Evolutionary conservation across 2,797 vertebrate species (phyloP).

Genomic region (Chiroxiphia lanceolata): DNA sequence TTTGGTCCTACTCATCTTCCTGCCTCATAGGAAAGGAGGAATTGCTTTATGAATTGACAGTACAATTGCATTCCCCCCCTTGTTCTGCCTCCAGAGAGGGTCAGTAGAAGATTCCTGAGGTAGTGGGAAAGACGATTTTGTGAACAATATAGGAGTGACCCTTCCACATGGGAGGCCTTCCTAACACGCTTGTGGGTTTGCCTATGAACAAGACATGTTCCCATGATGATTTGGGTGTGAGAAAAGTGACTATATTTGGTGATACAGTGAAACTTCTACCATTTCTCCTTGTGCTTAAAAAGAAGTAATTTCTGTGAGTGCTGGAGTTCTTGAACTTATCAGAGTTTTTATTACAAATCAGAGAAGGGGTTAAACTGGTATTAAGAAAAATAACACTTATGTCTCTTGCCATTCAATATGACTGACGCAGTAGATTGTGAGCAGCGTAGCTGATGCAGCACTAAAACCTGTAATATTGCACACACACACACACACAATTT

Average conservation of each 20-base stretch:
- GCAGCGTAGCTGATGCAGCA: neutral
- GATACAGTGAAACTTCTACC: neutral
- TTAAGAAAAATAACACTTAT: neutral
- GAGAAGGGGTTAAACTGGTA: neutral
- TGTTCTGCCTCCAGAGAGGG: neutral
- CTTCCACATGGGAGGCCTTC: neutral
- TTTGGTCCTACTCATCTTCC: neutral
- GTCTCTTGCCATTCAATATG: neutral
- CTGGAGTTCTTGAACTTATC: neutral
- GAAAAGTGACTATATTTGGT: neutral
- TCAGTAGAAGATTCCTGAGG: neutral
- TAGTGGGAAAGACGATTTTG: neutral
- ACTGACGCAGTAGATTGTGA: neutral
- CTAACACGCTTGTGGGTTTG: neutral
- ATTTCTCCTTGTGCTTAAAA: neutral
- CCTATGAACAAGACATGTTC: neutral
- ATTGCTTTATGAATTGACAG: neutral
- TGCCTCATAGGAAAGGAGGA: neutral
- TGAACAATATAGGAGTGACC: neutral
- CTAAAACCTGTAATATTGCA: neutral
- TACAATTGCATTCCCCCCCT: neutral
- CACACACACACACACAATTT: neutral
- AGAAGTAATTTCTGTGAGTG: neutral
- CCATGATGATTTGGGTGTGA: neutral
- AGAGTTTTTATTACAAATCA: neutral